Evolutionary conservation across 2,888 invertebrate species (phyloP), one percentile per base, ranked within the genome.

Genomic region (Metellina segmentata): DNA sequence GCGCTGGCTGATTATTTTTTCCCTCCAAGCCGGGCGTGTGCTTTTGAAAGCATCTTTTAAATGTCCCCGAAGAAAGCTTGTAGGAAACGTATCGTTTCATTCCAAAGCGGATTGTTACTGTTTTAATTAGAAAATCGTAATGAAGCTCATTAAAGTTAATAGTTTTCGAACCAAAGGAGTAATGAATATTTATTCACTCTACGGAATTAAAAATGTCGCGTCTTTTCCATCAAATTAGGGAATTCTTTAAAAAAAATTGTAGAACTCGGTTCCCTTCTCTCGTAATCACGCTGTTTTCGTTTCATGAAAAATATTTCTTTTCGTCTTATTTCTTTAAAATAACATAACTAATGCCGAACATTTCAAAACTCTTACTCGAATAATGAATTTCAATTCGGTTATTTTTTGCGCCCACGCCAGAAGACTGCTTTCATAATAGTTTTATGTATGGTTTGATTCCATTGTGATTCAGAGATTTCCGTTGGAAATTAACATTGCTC

Each of bases 141-240:
- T 81, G 88, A 81, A 81, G 49, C 74, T 88, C 88, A 88, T 88
- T 88, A 88, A 88, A 88, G 74, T 88, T 81, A 88, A 88, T 88
- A 81, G 74, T 83, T 85, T 83, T 83, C 89, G 34, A 9, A 74
- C 77, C 34, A 85, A 83, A 78, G 70, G 77, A 71, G 48, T 89
- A 78, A 89, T 89, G 89, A 89, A 89, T 85, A 89, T 71, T 89
- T 70, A 89, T 89, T 83, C 71, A 81, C 61, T 7, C 34, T 19
- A 2, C 16, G 9, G 13, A 13, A 74, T 71, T 19, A 72, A 81
- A 81, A 87, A 87, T 52, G 51, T 51, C 34, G 69, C 51, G 61
- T 61, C 48, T 61, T 53, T 69, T 86, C 51, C 49, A 74, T 74
- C 20, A 52, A 78, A 78, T 78, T 6, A 19, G 16, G 48, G 9